Evolutionary conservation across 1,140 invertebrate genomes (phyloP), one percentile per base, ranked within the genome.

Genomic region (Papilio dardanus): DNA sequence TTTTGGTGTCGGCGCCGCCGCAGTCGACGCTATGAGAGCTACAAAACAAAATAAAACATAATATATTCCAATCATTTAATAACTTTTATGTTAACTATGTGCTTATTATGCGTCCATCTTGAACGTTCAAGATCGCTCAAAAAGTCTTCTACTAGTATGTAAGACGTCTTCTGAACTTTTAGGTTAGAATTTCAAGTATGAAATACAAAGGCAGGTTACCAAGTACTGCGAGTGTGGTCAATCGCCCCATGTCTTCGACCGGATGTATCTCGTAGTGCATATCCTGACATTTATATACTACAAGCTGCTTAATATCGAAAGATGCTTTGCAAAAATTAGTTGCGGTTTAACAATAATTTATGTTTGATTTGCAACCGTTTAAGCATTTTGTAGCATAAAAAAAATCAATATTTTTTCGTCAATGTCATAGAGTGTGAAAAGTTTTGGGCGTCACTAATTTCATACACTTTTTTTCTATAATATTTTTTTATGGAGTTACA

Each of bases 171-270:
- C n/a, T n/a, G n/a, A n/a, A n/a, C n/a, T n/a, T n/a, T n/a, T n/a
- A n/a, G n/a, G n/a, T n/a, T n/a, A n/a, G n/a, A n/a, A n/a, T n/a
- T n/a, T n/a, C n/a, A n/a, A n/a, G n/a, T n/a, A n/a, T n/a, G n/a
- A n/a, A n/a, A n/a, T n/a, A n/a, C n/a, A n/a, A 16, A 30, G 31
- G 10, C 7, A 69, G 67, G 67, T 81, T 77, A 89, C 88, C 85
- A 81, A 89, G 76, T 42, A 89, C 68, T 75, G 82, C 83, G 81
- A 89, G 82, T 67, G 83, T 84, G 74, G 81, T 81, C 50, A 78
- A 62, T 69, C 81, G 81, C 86, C 84, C 86, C 88, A 89, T 71
- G 37, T 89, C 31, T 74, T 82, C 54, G 77, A 58, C 77, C 79
- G 69, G 76, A 79, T 78, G 35, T 77, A 62, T 79, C 74, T 78